phyloP scores from a whole-genome alignment of 2,113 vertebrate genomes.

The Sinosuthora webbiana region DNA sequence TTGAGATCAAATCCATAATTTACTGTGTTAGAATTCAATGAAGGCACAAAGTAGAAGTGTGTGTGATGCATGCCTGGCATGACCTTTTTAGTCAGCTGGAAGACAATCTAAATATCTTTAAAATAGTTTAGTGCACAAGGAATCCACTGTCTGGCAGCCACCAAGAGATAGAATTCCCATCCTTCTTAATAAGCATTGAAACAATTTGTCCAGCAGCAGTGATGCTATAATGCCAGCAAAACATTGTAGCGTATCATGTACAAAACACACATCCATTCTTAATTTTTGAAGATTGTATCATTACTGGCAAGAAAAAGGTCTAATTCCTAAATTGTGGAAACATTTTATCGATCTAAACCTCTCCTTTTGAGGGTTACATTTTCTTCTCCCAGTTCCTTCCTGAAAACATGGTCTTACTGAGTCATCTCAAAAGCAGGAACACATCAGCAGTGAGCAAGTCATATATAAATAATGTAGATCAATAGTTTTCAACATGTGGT shows the following conservation, averaged over 20 bases:
- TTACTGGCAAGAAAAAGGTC: not conserved
- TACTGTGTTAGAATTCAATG: not conserved
- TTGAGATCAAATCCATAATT: not conserved
- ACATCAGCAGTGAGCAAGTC: conserved; percentile 25
- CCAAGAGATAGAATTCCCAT: not conserved
- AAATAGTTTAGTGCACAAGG: not conserved
- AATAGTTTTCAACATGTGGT: conserved; percentile 55
- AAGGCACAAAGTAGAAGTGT: not conserved
- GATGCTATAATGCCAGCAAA: not conserved
- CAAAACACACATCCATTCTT: not conserved
- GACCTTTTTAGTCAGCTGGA: not conserved
- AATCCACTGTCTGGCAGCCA: not conserved
- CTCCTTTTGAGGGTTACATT: not conserved
- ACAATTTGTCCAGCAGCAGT: not conserved
- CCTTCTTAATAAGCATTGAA: not conserved
- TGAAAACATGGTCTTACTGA: conserved; percentile 21
- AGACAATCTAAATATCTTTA: not conserved
- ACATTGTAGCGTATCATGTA: not conserved
- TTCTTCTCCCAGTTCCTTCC: conserved; percentile 12
- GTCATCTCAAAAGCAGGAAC: conserved; percentile 45
- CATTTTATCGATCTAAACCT: not conserved
- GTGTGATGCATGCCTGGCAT: not conserved
- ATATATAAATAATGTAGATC: conserved; percentile 56
- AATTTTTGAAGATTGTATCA: not conserved
- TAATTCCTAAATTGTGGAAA: not conserved